Percentiles rank a stretch among this genome's conserved stretches.
phyloP scores from a whole-genome alignment of 2,797 vertebrate species.

The Sebastes cheni region DNA sequence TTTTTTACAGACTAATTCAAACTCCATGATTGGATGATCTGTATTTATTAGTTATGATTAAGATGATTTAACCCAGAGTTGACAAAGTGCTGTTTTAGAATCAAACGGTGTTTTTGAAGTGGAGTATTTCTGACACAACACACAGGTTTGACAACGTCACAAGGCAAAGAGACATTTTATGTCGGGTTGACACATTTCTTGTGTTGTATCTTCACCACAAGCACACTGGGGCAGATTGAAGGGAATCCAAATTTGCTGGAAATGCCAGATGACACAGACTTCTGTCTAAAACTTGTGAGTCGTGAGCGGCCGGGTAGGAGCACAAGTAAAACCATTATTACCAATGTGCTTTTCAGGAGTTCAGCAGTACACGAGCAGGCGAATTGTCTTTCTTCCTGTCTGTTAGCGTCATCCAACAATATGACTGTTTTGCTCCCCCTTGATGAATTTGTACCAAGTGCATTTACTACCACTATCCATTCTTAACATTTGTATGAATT shows the following conservation, averaged over 20 bases:
- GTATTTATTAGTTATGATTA: constrained; percentile 30
- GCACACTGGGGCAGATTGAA: constrained; percentile 24
- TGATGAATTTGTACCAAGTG: constrained; percentile 94
- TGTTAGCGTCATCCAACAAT: constrained; percentile 41
- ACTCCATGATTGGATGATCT: constrained; percentile 12
- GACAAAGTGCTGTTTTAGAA: constrained; percentile 7
- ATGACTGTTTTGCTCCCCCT: constrained; percentile 87
- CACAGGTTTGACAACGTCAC: background rate
- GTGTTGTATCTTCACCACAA: constrained; percentile 6
- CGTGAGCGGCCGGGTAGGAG: constrained; percentile 16
- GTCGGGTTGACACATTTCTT: constrained; percentile 21
- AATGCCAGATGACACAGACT: background rate
- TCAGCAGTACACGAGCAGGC: constrained; percentile 22
- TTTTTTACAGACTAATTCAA: background rate
- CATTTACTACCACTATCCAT: constrained; percentile 95
- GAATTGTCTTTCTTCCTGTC: constrained; percentile 36
- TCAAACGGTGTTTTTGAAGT: background rate
- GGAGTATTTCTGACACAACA: background rate
- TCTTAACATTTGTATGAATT: constrained; percentile 99
- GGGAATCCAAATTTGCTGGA: constrained; percentile 6
- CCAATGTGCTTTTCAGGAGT: constrained; percentile 46
- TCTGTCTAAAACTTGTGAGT: background rate
- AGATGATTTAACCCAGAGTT: constrained; percentile 16
- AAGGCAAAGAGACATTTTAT: constrained; percentile 11
- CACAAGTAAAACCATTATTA: constrained; percentile 10